Conservation (phyloP, 1,140 invertebrate genomes). For the Thalassaphorura encarpata region DNA sequence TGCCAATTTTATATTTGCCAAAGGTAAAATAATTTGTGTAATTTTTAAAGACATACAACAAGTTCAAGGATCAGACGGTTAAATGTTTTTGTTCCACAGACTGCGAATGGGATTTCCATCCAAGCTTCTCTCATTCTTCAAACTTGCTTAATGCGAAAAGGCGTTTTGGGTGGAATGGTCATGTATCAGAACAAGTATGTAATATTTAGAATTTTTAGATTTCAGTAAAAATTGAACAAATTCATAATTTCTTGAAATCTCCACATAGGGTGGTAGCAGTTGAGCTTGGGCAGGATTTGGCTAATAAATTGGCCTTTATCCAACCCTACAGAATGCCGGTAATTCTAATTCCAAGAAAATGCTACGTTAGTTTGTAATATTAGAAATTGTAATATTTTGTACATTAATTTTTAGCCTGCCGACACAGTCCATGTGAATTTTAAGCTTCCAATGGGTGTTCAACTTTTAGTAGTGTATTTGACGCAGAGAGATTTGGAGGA, state of each 20-base stretch:
- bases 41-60: background rate
- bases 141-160: constrained; percentile 58
- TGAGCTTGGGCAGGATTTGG: constrained; percentile 58
- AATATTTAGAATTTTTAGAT: too few relatives aligned
- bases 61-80: background rate
- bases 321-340: constrained; percentile 69
- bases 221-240: too few relatives aligned
- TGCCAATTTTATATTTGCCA: constrained; percentile 62
- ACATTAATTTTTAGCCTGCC: constrained; percentile 26
- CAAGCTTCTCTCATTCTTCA: constrained; percentile 70
- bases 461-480: constrained; percentile 64
- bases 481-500: constrained; percentile 49
- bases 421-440: constrained; percentile 42
- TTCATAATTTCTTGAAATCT: too few relatives aligned
- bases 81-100: constrained; percentile 41
- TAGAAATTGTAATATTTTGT: too few relatives aligned
- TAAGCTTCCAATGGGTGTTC: constrained; percentile 61
- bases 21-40: constrained; percentile 49
- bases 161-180: constrained; percentile 62
- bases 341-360: constrained; percentile 15
- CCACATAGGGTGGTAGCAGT: constrained; percentile 66
- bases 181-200: constrained; percentile 71
- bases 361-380: too few relatives aligned
- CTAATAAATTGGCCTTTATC: constrained; percentile 63
- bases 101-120: constrained; percentile 65